Conservation (phyloP, 1,140 invertebrate genomes). For the Eriosoma lanigerum region DNA sequence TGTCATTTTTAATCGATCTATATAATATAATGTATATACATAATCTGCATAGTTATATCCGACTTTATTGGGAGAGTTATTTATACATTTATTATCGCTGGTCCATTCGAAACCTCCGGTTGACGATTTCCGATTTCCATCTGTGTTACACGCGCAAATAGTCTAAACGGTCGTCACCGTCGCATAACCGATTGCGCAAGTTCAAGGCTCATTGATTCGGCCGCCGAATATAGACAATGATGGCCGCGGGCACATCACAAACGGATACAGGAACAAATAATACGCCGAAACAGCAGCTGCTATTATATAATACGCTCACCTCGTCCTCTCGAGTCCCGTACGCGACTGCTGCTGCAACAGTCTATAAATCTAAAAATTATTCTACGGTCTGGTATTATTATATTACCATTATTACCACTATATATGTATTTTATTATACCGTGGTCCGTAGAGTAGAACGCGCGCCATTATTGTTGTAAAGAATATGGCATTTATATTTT, state of each 20-base stretch:
- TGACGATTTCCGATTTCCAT: too few relatives aligned
- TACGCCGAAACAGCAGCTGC: background rate
- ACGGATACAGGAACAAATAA: slow-evolving; percentile 26
- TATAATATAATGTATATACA: too few relatives aligned
- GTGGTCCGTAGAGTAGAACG: slow-evolving; percentile 18
- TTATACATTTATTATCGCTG: too few relatives aligned
- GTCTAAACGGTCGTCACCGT: slow-evolving; percentile 2
- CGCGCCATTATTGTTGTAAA: slow-evolving; percentile 32
- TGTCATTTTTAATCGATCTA: too few relatives aligned
- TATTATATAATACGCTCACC: background rate
- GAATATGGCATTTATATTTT: too few relatives aligned
- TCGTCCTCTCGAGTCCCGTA: too few relatives aligned
- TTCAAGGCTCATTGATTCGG: slow-evolving; percentile 50
- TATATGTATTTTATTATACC: background rate
- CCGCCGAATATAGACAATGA: slow-evolving; percentile 24
- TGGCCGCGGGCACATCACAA: background rate
- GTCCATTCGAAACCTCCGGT: too few relatives aligned
- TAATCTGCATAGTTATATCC: too few relatives aligned
- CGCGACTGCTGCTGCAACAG: too few relatives aligned
- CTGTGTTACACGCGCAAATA: background rate
- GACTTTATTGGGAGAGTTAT: too few relatives aligned
- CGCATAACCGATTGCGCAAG: slow-evolving; percentile 34
- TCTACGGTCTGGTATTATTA: slow-evolving; percentile 45
- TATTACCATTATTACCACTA: background rate
- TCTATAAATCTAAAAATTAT: slow-evolving; percentile 51